Conservation (phyloP, 2,113 vertebrate species). For the Bos taurus region DNA sequence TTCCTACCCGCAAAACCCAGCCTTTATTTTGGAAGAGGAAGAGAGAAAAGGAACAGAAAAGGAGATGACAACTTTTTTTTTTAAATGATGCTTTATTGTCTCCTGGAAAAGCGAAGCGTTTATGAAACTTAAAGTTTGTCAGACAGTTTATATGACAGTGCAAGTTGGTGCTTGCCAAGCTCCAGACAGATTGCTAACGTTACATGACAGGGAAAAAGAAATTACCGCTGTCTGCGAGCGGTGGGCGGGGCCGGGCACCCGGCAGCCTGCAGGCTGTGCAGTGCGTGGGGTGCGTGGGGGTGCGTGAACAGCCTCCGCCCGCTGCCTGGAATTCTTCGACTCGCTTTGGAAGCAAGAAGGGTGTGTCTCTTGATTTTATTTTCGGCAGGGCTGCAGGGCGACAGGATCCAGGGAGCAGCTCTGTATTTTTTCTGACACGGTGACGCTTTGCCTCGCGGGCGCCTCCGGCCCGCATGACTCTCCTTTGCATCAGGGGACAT, state of each 20-base stretch:
- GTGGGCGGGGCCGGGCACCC: background rate
- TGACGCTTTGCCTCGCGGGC: background rate
- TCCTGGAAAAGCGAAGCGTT: constrained; percentile 67
- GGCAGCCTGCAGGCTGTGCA: background rate
- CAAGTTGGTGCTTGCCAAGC: constrained; percentile 68
- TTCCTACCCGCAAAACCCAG: background rate
- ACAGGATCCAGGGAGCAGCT: background rate
- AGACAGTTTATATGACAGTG: constrained; percentile 70
- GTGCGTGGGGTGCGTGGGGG: background rate
- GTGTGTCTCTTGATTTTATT: constrained; percentile 30
- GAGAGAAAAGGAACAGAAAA: constrained; percentile 13
- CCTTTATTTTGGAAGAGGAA: constrained; percentile 15
- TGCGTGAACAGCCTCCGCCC: background rate
- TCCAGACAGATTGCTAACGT: constrained; percentile 70
- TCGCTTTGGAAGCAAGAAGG: constrained; percentile 31
- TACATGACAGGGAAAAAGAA: constrained; percentile 69
- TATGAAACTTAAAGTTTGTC: constrained; percentile 68
- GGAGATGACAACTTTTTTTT: constrained; percentile 24
- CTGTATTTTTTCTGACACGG: background rate
- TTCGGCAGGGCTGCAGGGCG: background rate
- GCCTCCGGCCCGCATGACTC: background rate
- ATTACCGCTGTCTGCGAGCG: constrained; percentile 54
- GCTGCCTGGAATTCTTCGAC: background rate
- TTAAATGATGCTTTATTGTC: constrained; percentile 58
- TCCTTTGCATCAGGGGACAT: accelerated